These are phyloP conservation scores for Chironex yamaguchii DNA, from an alignment of 30 jellyfish, hydroid and myxozoan species.

Conservation along the genomic window DNA sequence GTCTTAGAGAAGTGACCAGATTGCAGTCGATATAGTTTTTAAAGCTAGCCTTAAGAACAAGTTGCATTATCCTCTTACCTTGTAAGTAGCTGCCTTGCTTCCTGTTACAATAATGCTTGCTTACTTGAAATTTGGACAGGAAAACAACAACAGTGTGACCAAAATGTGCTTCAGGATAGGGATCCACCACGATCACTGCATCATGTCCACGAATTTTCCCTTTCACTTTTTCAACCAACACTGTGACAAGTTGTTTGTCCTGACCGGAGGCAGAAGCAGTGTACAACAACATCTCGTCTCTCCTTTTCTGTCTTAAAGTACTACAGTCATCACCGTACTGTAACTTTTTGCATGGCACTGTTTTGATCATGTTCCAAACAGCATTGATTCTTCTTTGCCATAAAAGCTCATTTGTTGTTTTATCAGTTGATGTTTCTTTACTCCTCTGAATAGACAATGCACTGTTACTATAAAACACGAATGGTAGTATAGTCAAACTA, in stretches of 20 bases:
- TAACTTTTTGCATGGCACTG: conserved; percentile 70
- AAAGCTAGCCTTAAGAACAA: too few species aligned
- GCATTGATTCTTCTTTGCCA: conserved; percentile 67
- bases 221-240: conserved; percentile 61
- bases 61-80: conserved; percentile 5
- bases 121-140: conserved; percentile 48
- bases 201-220: conserved; percentile 65
- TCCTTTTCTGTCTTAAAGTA: conserved; percentile 41
- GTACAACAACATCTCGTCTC: conserved; percentile 67
- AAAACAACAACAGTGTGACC: conserved; percentile 90
- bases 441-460: too few species aligned
- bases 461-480: too few species aligned
- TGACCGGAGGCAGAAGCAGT: conserved; percentile 47
- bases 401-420: not conserved
- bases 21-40: too few species aligned
- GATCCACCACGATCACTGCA: conserved; percentile 91
- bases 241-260: conserved; percentile 37
- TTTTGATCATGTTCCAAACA: conserved; percentile 75
- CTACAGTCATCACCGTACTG: conserved; percentile 81
- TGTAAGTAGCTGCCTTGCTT: conserved; percentile 30
- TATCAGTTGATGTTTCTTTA: too few species aligned
- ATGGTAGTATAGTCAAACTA: too few species aligned
- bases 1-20: too few species aligned
- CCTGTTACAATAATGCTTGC: conserved; percentile 37
- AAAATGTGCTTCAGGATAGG: conserved; percentile 95